Evolutionary conservation across 1,140 invertebrate species (phyloP).

Genomic region (Euschistus heros): DNA sequence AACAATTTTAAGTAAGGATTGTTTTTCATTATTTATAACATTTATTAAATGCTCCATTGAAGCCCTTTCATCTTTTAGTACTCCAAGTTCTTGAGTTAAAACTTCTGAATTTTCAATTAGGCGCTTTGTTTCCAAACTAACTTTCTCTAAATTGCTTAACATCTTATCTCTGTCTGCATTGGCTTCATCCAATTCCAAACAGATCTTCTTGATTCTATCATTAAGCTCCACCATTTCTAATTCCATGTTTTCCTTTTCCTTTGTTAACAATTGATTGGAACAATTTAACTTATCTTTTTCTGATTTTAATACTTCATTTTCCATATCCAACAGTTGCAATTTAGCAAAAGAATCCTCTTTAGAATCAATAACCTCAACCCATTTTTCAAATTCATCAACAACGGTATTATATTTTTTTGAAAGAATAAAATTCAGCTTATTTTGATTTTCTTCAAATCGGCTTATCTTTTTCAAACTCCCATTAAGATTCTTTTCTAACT

Average conservation of each 20-base stretch:
- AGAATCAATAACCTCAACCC: neutral
- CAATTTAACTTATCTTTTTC: conserved; percentile 12
- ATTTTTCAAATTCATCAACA: neutral
- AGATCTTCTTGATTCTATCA: conserved; percentile 24
- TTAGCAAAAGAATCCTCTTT: neutral
- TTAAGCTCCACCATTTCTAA: conserved; percentile 18
- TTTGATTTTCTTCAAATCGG: conserved; percentile 6
- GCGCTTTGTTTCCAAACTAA: conserved; percentile 25
- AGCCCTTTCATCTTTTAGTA: conserved; percentile 21
- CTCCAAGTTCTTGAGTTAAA: conserved; percentile 24
- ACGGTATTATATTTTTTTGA: neutral
- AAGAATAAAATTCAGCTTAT: neutral
- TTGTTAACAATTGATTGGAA: neutral
- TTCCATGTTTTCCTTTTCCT: conserved; percentile 23
- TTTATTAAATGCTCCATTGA: conserved; percentile 17
- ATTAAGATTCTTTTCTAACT: conserved; percentile 19
- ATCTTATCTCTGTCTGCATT: conserved; percentile 24
- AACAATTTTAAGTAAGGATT: conserved; percentile 11
- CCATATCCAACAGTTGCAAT: neutral
- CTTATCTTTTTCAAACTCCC: conserved; percentile 8
- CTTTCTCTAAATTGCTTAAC: conserved; percentile 23
- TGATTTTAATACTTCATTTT: neutral
- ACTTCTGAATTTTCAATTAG: conserved; percentile 27
- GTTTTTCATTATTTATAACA: conserved; percentile 2
- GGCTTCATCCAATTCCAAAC: conserved; percentile 29